Base-by-base conservation (phyloP, 2,113 vertebrate species). In the Dromiciops gliroides region DNA sequence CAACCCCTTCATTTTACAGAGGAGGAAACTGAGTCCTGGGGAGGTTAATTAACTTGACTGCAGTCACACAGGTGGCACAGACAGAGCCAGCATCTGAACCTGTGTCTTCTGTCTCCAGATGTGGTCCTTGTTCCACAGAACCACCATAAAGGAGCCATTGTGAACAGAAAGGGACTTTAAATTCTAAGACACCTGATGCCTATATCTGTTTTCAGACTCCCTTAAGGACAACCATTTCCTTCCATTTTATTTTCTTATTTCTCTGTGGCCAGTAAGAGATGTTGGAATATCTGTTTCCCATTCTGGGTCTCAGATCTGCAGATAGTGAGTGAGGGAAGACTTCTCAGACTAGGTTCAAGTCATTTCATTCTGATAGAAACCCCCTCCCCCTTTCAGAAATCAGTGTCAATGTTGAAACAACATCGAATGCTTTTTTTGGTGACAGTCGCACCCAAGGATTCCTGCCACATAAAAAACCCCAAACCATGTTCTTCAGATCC, bases 211-310 rank as follows among this genome's bases (percentile, higher is more conserved):
- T 37, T 88, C 88, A 51, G 25, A 91, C 88, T 95, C 92, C 90
- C 94, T 95, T 51, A 75, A 96, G 93, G 28, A 93, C 83, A 93
- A 94, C 3, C 22, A 1, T 92, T 89, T 91, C 67, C 48, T 94
- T 47, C 50, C 83, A 1, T 89, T 56, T 67, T 14, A 37, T 67
- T 67, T 94, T 51, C 23, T 48, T 19, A 4, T 91, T 96, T 89
- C 93, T 92, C 94, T 31, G 2, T 49, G 92, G 75, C 53, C 53
- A 90, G 44, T 19, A 49, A 56, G 48, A 90, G 91, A 90, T 50
- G 10, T 12, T 31, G 8, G 60, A 83, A 50, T 52, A 95, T 90
- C 94, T 95, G 94, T 50, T 96, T 89, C 47, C 92, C 52, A 26
- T 95, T 91, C 50, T 31, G 23, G 31, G 89, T 93, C 75, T 96